Percentiles rank a stretch among this genome's conserved stretches.
Evolutionary conservation across 2,797 vertebrate species (phyloP).

Genomic region (Pempheris klunzingeri): DNA sequence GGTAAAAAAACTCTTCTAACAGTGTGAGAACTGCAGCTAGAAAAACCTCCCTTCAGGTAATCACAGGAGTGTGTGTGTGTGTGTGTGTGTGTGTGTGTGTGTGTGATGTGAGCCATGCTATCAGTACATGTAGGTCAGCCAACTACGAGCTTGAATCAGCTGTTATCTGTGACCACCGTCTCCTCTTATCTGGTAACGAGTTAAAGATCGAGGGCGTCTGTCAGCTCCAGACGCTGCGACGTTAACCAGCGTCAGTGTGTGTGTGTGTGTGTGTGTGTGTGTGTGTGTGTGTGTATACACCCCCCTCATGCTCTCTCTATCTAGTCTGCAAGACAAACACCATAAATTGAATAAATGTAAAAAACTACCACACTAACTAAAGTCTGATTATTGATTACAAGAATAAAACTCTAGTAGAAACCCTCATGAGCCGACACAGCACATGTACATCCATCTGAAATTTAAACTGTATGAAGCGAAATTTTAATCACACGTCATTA

Average conservation of each 20-base stretch:
- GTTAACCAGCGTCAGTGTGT: conserved; percentile 33
- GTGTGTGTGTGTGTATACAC: conserved; percentile 2
- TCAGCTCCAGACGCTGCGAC: conserved; percentile 48
- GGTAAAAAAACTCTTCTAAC: conserved; percentile 14
- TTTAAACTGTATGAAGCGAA: background rate
- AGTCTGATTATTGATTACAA: no score
- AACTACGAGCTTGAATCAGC: conserved; percentile 47
- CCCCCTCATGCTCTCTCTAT: background rate
- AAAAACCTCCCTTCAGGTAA: conserved; percentile 29
- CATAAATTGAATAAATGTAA: background rate
- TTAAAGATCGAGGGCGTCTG: conserved; percentile 47
- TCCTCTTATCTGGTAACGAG: conserved; percentile 61
- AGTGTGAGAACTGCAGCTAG: conserved; percentile 18
- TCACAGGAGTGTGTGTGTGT: conserved; percentile 9
- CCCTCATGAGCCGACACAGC: no score
- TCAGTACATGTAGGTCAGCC: conserved; percentile 33
- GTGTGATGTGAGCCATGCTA: conserved; percentile 8
- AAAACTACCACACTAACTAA: background rate
- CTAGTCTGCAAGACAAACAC: background rate
- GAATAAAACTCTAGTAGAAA: no score
- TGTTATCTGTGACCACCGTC: conserved; percentile 42
- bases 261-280: conserved; percentile 7
- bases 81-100: conserved; percentile 22
- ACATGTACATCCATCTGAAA: background rate
- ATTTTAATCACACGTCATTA: background rate